A percentile compares a stretch with the other conserved stretches of the same genome.
Evolutionary conservation across 1,140 invertebrate species (phyloP).

Genomic region (Achatina immaculata): DNA sequence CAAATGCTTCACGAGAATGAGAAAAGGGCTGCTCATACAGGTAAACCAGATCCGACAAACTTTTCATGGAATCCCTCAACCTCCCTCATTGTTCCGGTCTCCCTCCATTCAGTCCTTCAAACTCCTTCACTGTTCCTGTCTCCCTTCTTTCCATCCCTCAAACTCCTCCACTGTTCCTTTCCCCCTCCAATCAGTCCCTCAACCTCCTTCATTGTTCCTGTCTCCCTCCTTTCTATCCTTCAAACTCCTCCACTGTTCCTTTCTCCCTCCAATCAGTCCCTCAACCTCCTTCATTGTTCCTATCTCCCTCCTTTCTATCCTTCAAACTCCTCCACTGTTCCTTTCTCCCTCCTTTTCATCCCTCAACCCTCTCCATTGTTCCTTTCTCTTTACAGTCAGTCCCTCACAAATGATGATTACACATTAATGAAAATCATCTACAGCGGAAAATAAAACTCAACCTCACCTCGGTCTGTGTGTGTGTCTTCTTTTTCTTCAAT

Average conservation of each 20-base stretch:
- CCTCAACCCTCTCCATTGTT: not conserved
- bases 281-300: not conserved
- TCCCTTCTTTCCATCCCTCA: not conserved
- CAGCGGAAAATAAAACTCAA: too few relatives aligned
- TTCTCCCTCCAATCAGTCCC: not conserved
- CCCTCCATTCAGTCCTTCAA: too few relatives aligned
- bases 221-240: conserved; percentile 15
- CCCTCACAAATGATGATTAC: too few relatives aligned
- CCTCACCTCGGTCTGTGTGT: too few relatives aligned
- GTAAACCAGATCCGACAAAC: too few relatives aligned
- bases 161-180: not conserved
- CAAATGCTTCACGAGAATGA: too few relatives aligned
- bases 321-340: conserved; percentile 1
- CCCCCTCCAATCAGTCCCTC: not conserved
- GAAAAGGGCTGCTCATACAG: too few relatives aligned
- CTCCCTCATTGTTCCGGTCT: too few relatives aligned
- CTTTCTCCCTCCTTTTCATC: not conserved
- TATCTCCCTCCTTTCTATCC: conserved; percentile 4
- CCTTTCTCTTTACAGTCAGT: conserved; percentile 10
- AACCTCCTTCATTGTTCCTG: not conserved
- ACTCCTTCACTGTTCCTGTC: too few relatives aligned
- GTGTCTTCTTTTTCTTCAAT: not conserved
- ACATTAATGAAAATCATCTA: too few relatives aligned
- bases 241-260: conserved; percentile 9
- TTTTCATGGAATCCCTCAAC: too few relatives aligned